A percentile compares a stretch with the other conserved stretches of the same genome.
phyloP scores from a whole-genome alignment of 2,113 vertebrate species.

The Ciconia maguari region DNA sequence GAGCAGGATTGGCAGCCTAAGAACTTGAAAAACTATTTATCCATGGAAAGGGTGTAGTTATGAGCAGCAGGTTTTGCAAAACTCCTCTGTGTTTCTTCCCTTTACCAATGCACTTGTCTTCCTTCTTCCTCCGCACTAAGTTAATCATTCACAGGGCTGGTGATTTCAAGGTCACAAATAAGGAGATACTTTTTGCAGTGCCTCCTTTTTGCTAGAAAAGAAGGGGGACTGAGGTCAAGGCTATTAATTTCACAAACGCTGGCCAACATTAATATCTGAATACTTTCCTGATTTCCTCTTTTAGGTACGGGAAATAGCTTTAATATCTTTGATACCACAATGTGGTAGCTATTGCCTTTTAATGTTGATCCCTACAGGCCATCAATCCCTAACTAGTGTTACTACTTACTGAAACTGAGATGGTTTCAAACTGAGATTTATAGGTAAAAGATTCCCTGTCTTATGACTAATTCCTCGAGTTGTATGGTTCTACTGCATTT shows the following conservation, averaged over 20 bases:
- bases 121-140: not conserved
- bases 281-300: slow-evolving; percentile 28
- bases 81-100: not conserved
- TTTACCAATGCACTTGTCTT: not conserved
- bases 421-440: slow-evolving; percentile 25
- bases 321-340: slow-evolving; percentile 37
- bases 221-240: not conserved
- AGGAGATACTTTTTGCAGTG: not conserved
- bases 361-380: slow-evolving; percentile 26
- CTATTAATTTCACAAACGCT: slow-evolving; percentile 39
- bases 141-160: not conserved
- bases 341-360: slow-evolving; percentile 42
- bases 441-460: not conserved
- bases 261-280: slow-evolving; percentile 10
- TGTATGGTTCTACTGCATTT: not conserved
- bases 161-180: slow-evolving; percentile 16
- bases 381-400: slow-evolving; percentile 39
- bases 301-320: slow-evolving; percentile 28
- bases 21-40: not conserved
- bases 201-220: not conserved
- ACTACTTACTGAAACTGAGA: slow-evolving; percentile 19
- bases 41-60: not conserved
- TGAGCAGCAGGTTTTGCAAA: not conserved
- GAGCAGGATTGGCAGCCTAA: not conserved
- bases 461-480: not conserved